Evolutionary conservation across 2,888 invertebrate species (phyloP), one percentile per base, ranked within the genome.

Genomic region (Clepsis dumicolana): DNA sequence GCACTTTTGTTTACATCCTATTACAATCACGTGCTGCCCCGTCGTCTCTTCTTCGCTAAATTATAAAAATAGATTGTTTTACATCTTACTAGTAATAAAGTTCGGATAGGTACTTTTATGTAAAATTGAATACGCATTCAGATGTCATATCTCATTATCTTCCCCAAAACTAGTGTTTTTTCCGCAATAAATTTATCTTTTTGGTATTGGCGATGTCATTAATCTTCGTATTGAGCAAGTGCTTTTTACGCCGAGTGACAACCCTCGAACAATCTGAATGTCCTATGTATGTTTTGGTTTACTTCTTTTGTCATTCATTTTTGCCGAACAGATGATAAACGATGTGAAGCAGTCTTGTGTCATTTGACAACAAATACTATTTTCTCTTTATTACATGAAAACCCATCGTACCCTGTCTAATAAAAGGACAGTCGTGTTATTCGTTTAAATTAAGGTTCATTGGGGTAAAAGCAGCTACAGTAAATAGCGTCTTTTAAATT

Each of bases 11-110:
- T 83, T 80, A 72, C 75, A 82, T 77, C 78, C 82, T 85, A 87
- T 85, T 85, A 82, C 84, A 83, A 86, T 88, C 88, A 89, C 88
- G 88, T 85, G 75, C 83, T 76, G 65, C 77, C 65, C 75, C 77
- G 79, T 53, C 27, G 56, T 57, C 32, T 56, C 21, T 41, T 38
- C 24, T 54, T 21, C 21, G 12, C 4, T 57, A 38, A 41, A 27
- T 25, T 10, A 27, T 53, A 27, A 14, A 27, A 53, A 53, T 27
- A 2, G 7, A n/a, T 27, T 53, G 5, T 53, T 27, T 53, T 53
- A 27, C 7, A 7, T 48, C 18, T 12, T 21, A 21, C 0, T 18
- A 21, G 8, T 21, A 48, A 48, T 16, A 18, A 5, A 18, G 0
- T 0, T 16, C 5, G 18, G 0, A 41, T 7, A 7, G 16, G 4